Evolutionary conservation across 2,113 vertebrate genomes (phyloP).

Genomic region (Bagarius yarrelli): DNA sequence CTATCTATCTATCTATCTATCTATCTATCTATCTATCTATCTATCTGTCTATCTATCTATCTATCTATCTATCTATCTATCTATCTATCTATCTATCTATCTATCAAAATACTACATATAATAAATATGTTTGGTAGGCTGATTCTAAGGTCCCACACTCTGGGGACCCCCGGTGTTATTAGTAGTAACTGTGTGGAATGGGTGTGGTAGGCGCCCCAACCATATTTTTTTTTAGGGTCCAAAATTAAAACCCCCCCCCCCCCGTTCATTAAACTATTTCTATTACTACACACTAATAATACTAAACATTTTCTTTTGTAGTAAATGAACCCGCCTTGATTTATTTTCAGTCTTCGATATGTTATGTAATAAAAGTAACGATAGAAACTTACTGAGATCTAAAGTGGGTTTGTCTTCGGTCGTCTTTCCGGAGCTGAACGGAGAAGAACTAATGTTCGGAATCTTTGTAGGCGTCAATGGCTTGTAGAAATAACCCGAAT

Average conservation of each 20-base stretch:
- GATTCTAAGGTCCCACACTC: no score
- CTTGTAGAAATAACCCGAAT: conserved; percentile 78
- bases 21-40: conserved; percentile 13
- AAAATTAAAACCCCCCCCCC: no score
- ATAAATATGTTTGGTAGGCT: no score
- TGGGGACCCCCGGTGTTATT: no score
- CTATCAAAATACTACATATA: no score
- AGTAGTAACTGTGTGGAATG: no score
- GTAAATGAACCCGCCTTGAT: neutral
- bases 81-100: neutral
- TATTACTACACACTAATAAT: no score
- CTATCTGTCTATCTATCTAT: neutral
- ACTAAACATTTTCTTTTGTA: no score
- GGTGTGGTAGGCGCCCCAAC: no score
- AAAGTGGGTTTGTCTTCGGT: conserved; percentile 85
- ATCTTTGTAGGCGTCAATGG: conserved; percentile 77
- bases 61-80: neutral
- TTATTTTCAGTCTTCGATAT: conserved; percentile 46
- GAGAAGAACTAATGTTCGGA: conserved; percentile 74
- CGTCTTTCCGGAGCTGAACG: conserved; percentile 75
- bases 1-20: no score
- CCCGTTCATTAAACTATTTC: no score
- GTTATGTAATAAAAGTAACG: conserved; percentile 62
- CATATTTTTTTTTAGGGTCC: no score
- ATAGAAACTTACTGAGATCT: conserved; percentile 84